Base-by-base conservation (phyloP, 2,113 vertebrate genomes). In the Cheirogaleus medius region DNA sequence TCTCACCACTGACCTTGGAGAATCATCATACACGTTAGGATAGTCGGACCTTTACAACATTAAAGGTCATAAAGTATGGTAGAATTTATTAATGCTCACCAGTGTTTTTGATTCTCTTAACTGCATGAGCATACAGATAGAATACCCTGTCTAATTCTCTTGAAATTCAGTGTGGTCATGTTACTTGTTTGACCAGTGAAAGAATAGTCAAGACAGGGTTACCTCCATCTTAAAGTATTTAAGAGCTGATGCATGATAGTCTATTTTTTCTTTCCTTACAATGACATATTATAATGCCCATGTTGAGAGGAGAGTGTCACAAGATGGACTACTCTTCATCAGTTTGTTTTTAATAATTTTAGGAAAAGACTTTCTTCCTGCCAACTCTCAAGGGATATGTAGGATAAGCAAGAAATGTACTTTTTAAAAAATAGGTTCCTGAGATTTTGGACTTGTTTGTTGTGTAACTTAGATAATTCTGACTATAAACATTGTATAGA, bases 151-250 rank as follows among this genome's bases (percentile, higher is more conserved):
- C 29, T 29, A 17, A 54, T 42, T 15, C 9, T 89, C 32, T 69
- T 64, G 39, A 71, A 58, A 8, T 42, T 86, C 71, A 39, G 1
- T 58, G 8, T 90, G 73, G 21, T 44, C n/a, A 47, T 71, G 60
- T 54, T 68, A 42, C 80, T 66, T 76, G 12, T 27, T 56, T 68
- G 76, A 42, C 29, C 37, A 32, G 3, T n/a, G 77, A 49, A 29
- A 44, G 14, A 69, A 2, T 11, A 68, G 34, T 3, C 1, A 27
- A 4, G 82, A 8, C 3, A 2, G 6, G 5, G 6, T 15, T 11
- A 23, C 1, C 4, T 6, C 8, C 13, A 4, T 63, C 20, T 32
- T 39, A 2, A 49, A 52, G 52, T 27, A 12, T 6, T 20, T 56
- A 52, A 68, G 18, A 74, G 23, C 23, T 25, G 10, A 9, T 8